Evolutionary conservation across 2,888 invertebrate genomes (phyloP), one percentile per base, ranked within the genome.

Genomic region (Agrotis clavis): DNA sequence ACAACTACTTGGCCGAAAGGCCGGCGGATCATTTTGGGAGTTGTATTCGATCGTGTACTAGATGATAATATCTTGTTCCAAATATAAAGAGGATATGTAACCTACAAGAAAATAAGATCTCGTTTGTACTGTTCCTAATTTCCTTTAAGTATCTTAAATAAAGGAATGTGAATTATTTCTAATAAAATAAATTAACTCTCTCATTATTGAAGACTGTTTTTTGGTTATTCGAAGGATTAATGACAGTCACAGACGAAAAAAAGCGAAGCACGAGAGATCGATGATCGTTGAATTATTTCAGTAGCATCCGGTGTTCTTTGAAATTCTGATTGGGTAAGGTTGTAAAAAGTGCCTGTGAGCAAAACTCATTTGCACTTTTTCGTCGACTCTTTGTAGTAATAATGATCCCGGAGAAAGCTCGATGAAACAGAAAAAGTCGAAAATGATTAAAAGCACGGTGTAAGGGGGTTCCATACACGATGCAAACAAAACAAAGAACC

Each of bases 211-310:
- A 25, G 59, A 47, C 50, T 19, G 35, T 35, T 73, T 0, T 30
- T 19, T 30, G 35, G 2, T 19, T 25, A 25, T 25, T n/a, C n/a
- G n/a, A n/a, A n/a, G n/a, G n/a, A n/a, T n/a, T n/a, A n/a, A n/a
- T n/a, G n/a, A n/a, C n/a, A n/a, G 53, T 74, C 45, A 62, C 62
- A 71, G 61, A 19, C 53, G n/a, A 53, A 66, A 57, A 62, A 21
- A 21, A 71, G 25, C 41, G 54, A 56, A 41, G 30, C 21, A 68
- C 21, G 19, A 77, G 47, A 57, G 19, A 30, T 77, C 70, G 51
- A 53, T 62, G 71, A 51, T 71, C 54, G 59, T n/a, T 11, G 61
- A 65, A 41, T 70, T 59, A 70, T 82, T 82, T 63, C 25, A 53
- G 64, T 45, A 21, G 48, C 47, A 71, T 62, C 77, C 47, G 50